Base-by-base conservation (phyloP, 1,140 invertebrate genomes). In the Rhizoglyphus robini region DNA sequence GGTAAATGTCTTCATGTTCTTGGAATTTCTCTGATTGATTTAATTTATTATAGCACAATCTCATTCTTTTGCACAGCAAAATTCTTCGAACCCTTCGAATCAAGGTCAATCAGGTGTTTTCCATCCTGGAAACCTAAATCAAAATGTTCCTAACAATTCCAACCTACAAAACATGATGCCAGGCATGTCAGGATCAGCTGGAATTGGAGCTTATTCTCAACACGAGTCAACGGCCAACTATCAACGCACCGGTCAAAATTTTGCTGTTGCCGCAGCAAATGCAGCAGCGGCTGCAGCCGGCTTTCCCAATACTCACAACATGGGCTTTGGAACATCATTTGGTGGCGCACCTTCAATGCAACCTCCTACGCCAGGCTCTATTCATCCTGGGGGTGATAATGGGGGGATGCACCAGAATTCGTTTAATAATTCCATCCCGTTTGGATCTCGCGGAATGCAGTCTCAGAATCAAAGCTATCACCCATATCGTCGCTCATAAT, bases 381-480 rank as follows among this genome's bases (percentile, higher is more conserved):
- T 25, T 13, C 3, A 51, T 49, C 47, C 4, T 51, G 2, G 23
- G 13, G 48, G 48, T 51, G 23, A 5, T 49, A 23, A 11, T 5
- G 47, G 47, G 4, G 47, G 47, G 18, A 49, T 51, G 13, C 15
- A 51, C 29, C 48, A 20, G 29, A 51, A 51, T 27, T 3, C 48
- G 23, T 51, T 51, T 27, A 51, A 51, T 27, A 13, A 51, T 51
- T 51, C 23, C 48, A 51, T 51, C 18, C 36, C 8, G 36, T 41
- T 41, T 18, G 48, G 48, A 41, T 46, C 59, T 25, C 36, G 36
- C n/a, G n/a, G n/a, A n/a, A 61, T 27, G 23, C 5, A 18, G 46
- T 61, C 59, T 1, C 71, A 71, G 59, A 62, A 69, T 29, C 71
- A 70, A 25, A 68, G 73, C 25, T 75, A 75, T 63, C 74, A 75